Evolutionary conservation across 2,797 vertebrate species (phyloP), one percentile per base, ranked within the genome.

Genomic region (Aphelocoma californica): DNA sequence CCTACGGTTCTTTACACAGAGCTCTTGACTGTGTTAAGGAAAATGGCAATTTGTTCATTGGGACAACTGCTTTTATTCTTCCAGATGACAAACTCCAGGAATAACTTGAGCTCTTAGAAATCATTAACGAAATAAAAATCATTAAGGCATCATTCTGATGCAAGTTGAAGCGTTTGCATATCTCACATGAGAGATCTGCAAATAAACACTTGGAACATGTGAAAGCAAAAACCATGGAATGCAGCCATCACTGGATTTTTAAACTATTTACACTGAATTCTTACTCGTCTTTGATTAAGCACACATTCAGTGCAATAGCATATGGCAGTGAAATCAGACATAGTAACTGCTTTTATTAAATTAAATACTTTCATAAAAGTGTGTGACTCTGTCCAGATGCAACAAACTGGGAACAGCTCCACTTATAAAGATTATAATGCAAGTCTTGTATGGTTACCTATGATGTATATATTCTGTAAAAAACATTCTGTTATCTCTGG

Each of bases 1-100:
- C 16, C 38, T 31, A 3, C 21, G 79, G 8, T 7, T 69, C 44
- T 20, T 34, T 14, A 66, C 9, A 26, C 14, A 6, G 56, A 87
- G 9, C 9, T 66, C 23, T 66, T 26, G 10, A 0, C 10, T 0
- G 0, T 6, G 18, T n/a, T 44, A 38, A 48, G 34, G 42, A 58
- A 90, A 94, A 62, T 3, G 5, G 20, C 2, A 67, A 20, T 57
- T 85, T 50, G 6, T 21, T 75, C 78, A 64, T 60, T 51, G 53
- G 28, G 53, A 4, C 7, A 51, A 51, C 18, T 44, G 28, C 45
- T 75, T 60, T 66, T 32, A 24, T 51, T 75, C 53, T 58, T 58
- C 32, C 28, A 44, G 18, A 32, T 60, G 62, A 32, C 23, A 60
- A 36, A 67, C 32, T 51, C 32, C 23, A 67, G 71, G 15, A 67